Conservation (phyloP, 2,888 invertebrate genomes). For the Criorhina ranunculi region DNA sequence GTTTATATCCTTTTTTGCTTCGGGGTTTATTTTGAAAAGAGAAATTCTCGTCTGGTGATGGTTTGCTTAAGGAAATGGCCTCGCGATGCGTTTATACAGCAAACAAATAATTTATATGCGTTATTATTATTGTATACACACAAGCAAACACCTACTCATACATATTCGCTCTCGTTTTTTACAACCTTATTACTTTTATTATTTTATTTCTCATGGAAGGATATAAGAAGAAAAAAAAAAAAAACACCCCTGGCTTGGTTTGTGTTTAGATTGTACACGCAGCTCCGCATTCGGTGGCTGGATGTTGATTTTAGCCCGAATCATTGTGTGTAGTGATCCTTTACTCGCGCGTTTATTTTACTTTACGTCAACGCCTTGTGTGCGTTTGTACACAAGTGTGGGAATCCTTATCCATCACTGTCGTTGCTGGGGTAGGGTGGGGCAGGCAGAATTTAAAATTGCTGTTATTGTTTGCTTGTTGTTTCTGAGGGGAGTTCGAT, state of each 20-base stretch:
- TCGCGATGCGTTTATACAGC: slow-evolving; percentile 61
- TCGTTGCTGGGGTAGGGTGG: slow-evolving; percentile 32
- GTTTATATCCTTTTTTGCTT: slow-evolving; percentile 60
- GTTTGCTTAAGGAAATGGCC: slow-evolving; percentile 18
- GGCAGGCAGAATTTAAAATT: slow-evolving; percentile 61
- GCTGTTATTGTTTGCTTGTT: slow-evolving; percentile 61
- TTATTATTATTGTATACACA: slow-evolving; percentile 46
- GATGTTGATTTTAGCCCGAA: slow-evolving; percentile 54
- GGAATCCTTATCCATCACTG: slow-evolving; percentile 71
- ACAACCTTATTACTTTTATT: slow-evolving; percentile 73
- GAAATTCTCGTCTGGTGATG: slow-evolving; percentile 5
- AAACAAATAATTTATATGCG: slow-evolving; percentile 66
- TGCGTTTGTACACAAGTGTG: slow-evolving; percentile 38
- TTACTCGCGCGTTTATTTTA: slow-evolving; percentile 66
- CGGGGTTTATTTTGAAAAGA: slow-evolving; percentile 32
- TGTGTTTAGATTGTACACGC: slow-evolving; percentile 57
- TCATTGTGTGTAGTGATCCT: slow-evolving; percentile 59
- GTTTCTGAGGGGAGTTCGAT: neutral
- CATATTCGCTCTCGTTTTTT: slow-evolving; percentile 12
- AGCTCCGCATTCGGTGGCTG: slow-evolving; percentile 28
- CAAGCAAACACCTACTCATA: slow-evolving; percentile 2
- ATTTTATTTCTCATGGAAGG: slow-evolving; percentile 66
- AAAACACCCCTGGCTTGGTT: slow-evolving; percentile 40
- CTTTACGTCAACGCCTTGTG: slow-evolving; percentile 65
- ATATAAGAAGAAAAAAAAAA: slow-evolving; percentile 21